Percentiles rank a stretch among this genome's conserved stretches.
Conservation (phyloP, 2,888 invertebrate species). For the Agonum fuliginosum region DNA sequence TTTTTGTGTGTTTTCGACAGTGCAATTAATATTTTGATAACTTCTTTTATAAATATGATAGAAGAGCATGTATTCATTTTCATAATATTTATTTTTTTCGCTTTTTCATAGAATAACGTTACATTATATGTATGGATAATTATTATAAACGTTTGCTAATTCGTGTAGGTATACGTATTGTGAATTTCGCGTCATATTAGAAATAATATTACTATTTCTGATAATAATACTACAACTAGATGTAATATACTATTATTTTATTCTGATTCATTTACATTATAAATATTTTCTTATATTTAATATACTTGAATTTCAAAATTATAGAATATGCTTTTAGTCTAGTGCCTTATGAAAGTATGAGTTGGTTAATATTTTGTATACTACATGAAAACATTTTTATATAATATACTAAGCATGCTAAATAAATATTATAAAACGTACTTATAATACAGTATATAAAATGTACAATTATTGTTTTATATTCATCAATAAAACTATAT, state of each 20-base stretch:
- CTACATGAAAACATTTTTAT: slow-evolving; percentile 38
- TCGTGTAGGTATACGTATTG: slow-evolving; percentile 29
- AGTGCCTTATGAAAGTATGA: slow-evolving; percentile 36
- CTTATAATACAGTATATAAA: slow-evolving; percentile 37
- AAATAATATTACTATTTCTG: slow-evolving; percentile 6
- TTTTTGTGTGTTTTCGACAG: not conserved
- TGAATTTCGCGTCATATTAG: slow-evolving; percentile 21
- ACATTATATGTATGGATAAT: slow-evolving; percentile 2
- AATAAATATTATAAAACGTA: slow-evolving; percentile 30
- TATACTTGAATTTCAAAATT: not conserved
- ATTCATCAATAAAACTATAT: slow-evolving; percentile 16
- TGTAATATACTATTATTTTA: slow-evolving; percentile 4
- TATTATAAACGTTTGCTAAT: slow-evolving; percentile 21
- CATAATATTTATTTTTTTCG: slow-evolving; percentile 19
- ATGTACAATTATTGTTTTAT: slow-evolving; percentile 38
- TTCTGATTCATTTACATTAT: not conserved
- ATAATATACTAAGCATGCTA: slow-evolving; percentile 37
- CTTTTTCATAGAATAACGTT: slow-evolving; percentile 33
- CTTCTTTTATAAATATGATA: slow-evolving; percentile 4
- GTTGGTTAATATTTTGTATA: slow-evolving; percentile 40
- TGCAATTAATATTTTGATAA: not conserved
- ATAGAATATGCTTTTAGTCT: slow-evolving; percentile 44
- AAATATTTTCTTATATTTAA: slow-evolving; percentile 4
- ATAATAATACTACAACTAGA: slow-evolving; percentile 6
- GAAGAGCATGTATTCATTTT: slow-evolving; percentile 29